Base-by-base conservation (phyloP, 2,797 vertebrate genomes). In the Esox masquinongy region DNA sequence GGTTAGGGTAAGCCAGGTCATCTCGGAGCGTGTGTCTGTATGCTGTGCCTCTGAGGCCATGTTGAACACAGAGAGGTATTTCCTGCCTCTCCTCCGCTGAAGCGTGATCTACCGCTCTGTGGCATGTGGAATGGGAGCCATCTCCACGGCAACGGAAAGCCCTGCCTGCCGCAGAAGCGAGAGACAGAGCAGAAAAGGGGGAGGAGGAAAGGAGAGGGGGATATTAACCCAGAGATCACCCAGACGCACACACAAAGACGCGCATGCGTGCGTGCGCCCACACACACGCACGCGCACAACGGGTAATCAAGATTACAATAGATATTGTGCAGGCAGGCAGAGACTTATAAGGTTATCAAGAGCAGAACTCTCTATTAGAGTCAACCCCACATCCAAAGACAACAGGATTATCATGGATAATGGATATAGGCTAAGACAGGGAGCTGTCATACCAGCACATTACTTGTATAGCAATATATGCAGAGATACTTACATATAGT, bases 311-410 rank as follows among this genome's bases (percentile, higher is more conserved):
- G 91, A 91, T 91, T 91, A 91, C 88, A 89, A 88, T 81, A 85
- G 87, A 88, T 81, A 86, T 80, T 91, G 90, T 88, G 89, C 90
- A 85, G 63, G 16, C 63, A 29, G 29, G 43, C 39, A 61, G 86
- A 82, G 90, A 92, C 87, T 91, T 92, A 91, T 92, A 92, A 92
- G 91, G 91, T 92, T 91, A 92, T 88, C 87, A 88, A 87, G 89
- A 90, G 89, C 89, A 88, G 86, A 81, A 83, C 87, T 83, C 85
- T 59, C 87, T 91, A 88, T 86, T 84, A 86, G 88, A 84, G 89
- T 84, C 87, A 85, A 85, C 81, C 84, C 82, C 82, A 56, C 83
- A 67, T 88, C 88, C 80, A 83, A 81, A 90, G 85, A 90, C 88
- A 89, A 89, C 83, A 83, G 84, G 91, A 92, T 92, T 90, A 92